Evolutionary conservation across 2,113 vertebrate genomes (phyloP).

Genomic region (Hippopotamus amphibius): DNA sequence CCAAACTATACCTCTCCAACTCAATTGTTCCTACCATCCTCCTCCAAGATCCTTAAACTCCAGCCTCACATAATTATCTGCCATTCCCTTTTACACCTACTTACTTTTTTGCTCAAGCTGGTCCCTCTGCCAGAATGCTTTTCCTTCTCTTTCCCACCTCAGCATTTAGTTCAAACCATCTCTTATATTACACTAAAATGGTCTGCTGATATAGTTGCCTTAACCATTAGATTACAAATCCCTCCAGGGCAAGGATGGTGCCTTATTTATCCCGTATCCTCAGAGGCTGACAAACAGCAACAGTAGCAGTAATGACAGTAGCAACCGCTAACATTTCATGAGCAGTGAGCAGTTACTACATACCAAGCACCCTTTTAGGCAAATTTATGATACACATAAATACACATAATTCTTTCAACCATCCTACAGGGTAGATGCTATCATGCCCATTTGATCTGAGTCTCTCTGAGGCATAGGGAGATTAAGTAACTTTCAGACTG

Average conservation of each 20-base stretch:
- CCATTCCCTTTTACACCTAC: not conserved
- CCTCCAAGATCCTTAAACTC: not conserved
- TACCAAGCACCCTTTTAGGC: not conserved
- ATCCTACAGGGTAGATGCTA: not conserved
- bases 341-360: not conserved
- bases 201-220: constrained; percentile 6
- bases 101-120: not conserved
- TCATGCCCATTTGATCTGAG: not conserved
- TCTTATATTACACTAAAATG: not conserved
- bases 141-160: not conserved
- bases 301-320: not conserved
- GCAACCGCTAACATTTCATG: not conserved
- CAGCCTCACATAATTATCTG: not conserved
- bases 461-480: not conserved
- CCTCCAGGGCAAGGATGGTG: not conserved
- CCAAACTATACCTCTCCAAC: not conserved
- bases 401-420: not conserved
- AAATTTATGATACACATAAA: not conserved
- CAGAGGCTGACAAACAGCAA: not conserved
- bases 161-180: not conserved
- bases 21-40: not conserved
- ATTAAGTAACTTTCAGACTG: not conserved
- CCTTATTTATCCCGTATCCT: not conserved
- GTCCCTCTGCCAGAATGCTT: not conserved
- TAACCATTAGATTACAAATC: not conserved